Percentiles rank a stretch among this genome's conserved stretches.
These are phyloP conservation scores for Amphipyra tragopoginis DNA, from an alignment of 2,888 invertebrate species.

Conservation along the genomic window DNA sequence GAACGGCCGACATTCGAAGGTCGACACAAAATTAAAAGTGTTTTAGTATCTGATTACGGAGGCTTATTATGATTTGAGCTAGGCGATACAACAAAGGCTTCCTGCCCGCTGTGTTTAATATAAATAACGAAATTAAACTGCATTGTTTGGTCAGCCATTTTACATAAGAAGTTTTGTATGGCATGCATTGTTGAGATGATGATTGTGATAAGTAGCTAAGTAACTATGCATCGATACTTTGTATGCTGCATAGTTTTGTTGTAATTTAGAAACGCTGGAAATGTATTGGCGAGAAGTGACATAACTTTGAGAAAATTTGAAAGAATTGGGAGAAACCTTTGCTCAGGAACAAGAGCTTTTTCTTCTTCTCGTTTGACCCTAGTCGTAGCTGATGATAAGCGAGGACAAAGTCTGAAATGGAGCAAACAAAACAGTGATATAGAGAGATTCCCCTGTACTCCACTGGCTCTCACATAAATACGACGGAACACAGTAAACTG, in stretches of 20 bases:
- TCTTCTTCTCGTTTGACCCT: too few relatives aligned
- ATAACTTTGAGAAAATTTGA: too few relatives aligned
- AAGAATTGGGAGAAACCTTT: too few relatives aligned
- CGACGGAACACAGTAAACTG: too few relatives aligned
- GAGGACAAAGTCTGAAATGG: too few relatives aligned
- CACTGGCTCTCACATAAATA: too few relatives aligned
- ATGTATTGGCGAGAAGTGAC: too few relatives aligned
- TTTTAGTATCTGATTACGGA: constrained; percentile 86
- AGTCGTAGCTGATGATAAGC: too few relatives aligned
- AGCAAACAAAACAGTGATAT: too few relatives aligned
- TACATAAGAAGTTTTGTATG: constrained; percentile 39
- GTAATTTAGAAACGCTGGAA: neutral
- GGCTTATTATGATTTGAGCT: constrained; percentile 79
- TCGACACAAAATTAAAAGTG: constrained; percentile 88
- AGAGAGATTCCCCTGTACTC: too few relatives aligned
- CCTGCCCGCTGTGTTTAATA: constrained; percentile 70
- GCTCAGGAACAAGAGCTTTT: neutral
- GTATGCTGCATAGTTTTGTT: constrained; percentile 15
- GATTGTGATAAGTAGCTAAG: constrained; percentile 31
- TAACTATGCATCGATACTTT: constrained; percentile 15
- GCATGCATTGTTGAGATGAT: constrained; percentile 42
- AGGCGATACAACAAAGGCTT: constrained; percentile 74
- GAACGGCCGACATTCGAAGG: constrained; percentile 86
- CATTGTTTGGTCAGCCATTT: constrained; percentile 58
- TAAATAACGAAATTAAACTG: constrained; percentile 60